Percentiles rank a stretch among this genome's conserved stretches.
Conservation (phyloP, 2,113 vertebrate genomes). For the Glaucidium brasilianum region DNA sequence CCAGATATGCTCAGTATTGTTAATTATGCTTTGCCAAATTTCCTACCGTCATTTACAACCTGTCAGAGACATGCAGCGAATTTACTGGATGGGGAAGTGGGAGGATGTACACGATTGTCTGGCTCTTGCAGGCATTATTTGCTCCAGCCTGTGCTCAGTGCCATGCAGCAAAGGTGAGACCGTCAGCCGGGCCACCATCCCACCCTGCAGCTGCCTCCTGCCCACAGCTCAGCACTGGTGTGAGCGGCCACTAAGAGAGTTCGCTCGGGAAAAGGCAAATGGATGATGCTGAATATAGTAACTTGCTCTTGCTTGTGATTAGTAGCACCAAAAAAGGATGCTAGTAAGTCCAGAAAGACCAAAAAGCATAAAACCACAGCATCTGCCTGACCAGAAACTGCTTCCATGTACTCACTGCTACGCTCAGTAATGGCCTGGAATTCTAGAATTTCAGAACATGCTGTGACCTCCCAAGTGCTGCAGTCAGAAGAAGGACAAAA, state of each 20-base stretch:
- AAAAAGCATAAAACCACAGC: not conserved
- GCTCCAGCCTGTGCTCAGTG: not conserved
- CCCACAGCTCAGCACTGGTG: not conserved
- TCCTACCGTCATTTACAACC: not conserved
- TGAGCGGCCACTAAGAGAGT: not conserved
- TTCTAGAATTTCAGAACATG: not conserved
- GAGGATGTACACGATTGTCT: not conserved
- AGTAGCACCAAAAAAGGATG: not conserved
- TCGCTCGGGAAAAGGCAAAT: not conserved
- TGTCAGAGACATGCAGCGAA: not conserved
- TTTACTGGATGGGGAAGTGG: not conserved
- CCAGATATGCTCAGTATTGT: not conserved
- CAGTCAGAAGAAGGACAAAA: not conserved
- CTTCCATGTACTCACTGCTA: not conserved
- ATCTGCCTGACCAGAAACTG: not conserved
- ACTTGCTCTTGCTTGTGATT: not conserved
- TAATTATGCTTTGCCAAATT: not conserved
- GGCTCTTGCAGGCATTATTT: not conserved
- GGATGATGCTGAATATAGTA: not conserved
- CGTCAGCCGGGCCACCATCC: not conserved
- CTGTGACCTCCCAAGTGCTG: not conserved
- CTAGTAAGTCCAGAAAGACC: not conserved
- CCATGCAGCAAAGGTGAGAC: rapidly evolving
- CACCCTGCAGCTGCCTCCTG: not conserved
- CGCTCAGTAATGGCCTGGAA: not conserved